Base-by-base conservation (phyloP, 2,797 vertebrate genomes). In the Otolemur crassicaudatus region DNA sequence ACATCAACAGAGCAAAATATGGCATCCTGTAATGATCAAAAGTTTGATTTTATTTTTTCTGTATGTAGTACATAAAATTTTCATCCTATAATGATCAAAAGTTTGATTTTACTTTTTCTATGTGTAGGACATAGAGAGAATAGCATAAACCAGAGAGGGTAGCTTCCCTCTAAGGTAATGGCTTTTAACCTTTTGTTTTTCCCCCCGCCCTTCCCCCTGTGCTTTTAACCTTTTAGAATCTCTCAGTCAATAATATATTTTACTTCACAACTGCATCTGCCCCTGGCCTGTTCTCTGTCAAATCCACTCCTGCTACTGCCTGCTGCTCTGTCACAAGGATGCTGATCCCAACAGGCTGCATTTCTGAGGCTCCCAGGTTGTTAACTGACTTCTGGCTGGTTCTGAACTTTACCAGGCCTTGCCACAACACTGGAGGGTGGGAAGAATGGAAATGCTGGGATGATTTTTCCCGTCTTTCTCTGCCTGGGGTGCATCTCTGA, bases 41-140 rank as follows among this genome's bases (percentile, higher is more conserved):
- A 70, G 10, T 67, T n/a, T 70, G 82, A 90, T 40, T 91, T 69
- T 91, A 63, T 91, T 92, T 22, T 90, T 84, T 88, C 37, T 85
- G 40, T 34, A 85, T 70, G 53, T 10, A 37, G 34, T 37, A 37
- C 34, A 37, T 37, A 37, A 37, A 37, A 37, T 37, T 37, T 37
- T 37, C n/a, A 69, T 69, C 31, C 11, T 87, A 7, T 87, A 89
- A 86, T 61, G 27, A 86, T 82, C 63, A 37, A 88, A 90, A 70
- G 10, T 67, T n/a, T 70, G 82, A 90, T 40, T 91, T 69, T 91
- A 63, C 89, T 92, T 22, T 90, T 84, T 88, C 37, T 85, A 40
- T 34, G 81, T 70, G 53, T 10, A 85, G 19, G 31, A 81, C 63
- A 65, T 10, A 87, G 19, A 87, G 65, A 70, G 13, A 84, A 87